These are phyloP conservation scores for Pelosia muscerda DNA, from an alignment of 2,888 invertebrate species.

Conservation along the genomic window DNA sequence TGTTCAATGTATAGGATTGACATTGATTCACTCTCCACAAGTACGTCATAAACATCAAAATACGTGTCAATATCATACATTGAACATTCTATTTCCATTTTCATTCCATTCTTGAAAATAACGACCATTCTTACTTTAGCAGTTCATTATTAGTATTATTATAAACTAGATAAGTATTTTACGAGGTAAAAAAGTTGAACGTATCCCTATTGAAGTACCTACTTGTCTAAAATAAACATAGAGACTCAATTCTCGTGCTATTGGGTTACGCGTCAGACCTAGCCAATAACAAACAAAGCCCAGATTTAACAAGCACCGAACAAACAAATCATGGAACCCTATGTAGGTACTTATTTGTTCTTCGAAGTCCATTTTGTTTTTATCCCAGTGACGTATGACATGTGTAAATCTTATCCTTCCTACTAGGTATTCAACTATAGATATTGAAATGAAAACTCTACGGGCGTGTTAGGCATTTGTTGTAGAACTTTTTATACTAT, in stretches of 20 bases:
- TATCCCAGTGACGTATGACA: not conserved
- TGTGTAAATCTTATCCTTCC: not conserved
- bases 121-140: not conserved
- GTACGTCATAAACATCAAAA: too few relatives aligned
- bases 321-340: not conserved
- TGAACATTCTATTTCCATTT: too few relatives aligned
- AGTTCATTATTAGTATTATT: not conserved
- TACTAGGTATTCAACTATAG: too few relatives aligned
- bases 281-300: not conserved
- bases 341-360: not conserved
- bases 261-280: not conserved
- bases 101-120: too few relatives aligned
- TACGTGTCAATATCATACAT: too few relatives aligned
- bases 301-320: not conserved
- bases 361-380: not conserved
- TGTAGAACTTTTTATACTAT: too few relatives aligned
- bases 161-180: too few relatives aligned
- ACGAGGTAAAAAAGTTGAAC: not conserved
- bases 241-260: not conserved
- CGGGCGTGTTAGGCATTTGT: too few relatives aligned
- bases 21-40: too few relatives aligned
- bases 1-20: too few relatives aligned
- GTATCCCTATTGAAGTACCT: too few relatives aligned
- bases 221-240: not conserved
- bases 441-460: too few relatives aligned